Evolutionary conservation across 2,113 vertebrate genomes (phyloP).

Genomic region (Thunnus thynnus): DNA sequence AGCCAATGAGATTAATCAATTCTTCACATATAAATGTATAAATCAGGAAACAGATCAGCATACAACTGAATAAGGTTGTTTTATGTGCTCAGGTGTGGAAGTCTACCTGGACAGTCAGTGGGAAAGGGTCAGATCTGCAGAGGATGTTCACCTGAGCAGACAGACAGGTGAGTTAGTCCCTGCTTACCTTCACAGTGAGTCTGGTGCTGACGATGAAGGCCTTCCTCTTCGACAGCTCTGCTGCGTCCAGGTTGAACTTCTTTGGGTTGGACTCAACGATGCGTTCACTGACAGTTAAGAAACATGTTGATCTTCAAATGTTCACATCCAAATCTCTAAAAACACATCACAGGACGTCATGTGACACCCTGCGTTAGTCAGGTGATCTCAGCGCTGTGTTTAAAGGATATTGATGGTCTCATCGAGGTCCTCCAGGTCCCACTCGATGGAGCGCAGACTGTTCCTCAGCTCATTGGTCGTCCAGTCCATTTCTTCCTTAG

Average conservation of each 20-base stretch:
- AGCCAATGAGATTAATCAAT: not conserved
- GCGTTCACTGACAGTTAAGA: constrained; percentile 82
- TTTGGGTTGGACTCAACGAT: constrained; percentile 98
- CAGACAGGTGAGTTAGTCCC: not conserved
- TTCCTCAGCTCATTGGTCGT: constrained; percentile 98
- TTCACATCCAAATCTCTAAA: not conserved
- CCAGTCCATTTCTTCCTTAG: constrained; percentile 97
- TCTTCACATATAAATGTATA: not conserved
- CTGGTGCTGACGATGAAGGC: constrained; percentile 94
- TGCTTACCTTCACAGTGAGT: constrained; percentile 90
- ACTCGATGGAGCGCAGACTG: constrained; percentile 97
- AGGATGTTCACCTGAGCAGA: too few species aligned
- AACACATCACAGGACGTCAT: too few species aligned
- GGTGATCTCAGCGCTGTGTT: not conserved
- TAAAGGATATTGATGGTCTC: constrained; percentile 99
- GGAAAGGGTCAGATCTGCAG: too few species aligned
- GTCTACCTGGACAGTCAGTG: too few species aligned
- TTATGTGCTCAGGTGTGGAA: too few species aligned
- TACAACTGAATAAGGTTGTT: too few species aligned
- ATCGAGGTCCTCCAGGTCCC: constrained; percentile 98
- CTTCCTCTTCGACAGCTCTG: constrained; percentile 93
- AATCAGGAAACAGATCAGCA: too few species aligned
- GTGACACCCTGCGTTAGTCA: not conserved
- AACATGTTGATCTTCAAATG: not conserved
- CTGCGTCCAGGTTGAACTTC: constrained; percentile 95